Conservation (phyloP, 37 sponge, comb jelly and placozoan species). For the Geodia barretti region DNA sequence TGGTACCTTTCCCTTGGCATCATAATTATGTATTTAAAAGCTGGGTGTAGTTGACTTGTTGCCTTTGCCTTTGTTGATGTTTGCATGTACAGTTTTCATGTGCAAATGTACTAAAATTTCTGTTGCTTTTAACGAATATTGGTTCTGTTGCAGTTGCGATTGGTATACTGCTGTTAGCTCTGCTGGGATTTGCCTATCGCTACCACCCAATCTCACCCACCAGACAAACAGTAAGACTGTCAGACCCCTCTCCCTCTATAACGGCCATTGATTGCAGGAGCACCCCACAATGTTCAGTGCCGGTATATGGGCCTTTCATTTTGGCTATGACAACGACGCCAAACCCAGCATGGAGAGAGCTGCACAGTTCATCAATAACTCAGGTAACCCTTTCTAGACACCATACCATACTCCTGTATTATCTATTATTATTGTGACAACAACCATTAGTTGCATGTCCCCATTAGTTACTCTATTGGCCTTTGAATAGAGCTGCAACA, state of each 20-base stretch:
- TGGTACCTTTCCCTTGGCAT: no score
- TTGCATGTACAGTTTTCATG: background rate
- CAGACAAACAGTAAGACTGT: constrained; percentile 19
- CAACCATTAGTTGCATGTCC: background rate
- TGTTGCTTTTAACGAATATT: background rate
- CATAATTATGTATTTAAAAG: no score
- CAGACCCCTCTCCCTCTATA: no score
- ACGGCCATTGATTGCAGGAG: constrained; percentile 25
- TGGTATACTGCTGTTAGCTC: constrained; percentile 20
- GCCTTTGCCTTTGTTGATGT: background rate
- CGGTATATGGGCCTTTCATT: constrained; percentile 68
- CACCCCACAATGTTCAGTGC: constrained; percentile 56
- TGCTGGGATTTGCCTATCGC: constrained; percentile 27
- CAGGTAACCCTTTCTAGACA: no score
- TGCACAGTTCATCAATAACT: constrained; percentile 57
- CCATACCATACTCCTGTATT: no score
- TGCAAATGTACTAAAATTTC: background rate
- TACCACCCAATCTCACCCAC: constrained; percentile 13
- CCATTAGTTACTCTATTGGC: no score
- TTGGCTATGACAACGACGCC: constrained; percentile 58
- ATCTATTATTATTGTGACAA: no score
- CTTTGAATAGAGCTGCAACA: no score
- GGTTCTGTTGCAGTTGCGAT: constrained; percentile 24
- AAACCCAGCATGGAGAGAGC: constrained; percentile 53
- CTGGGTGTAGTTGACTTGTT: no score